Evolutionary conservation across 2,888 invertebrate species (phyloP), one percentile per base, ranked within the genome.

Genomic region (Thyatira batis): DNA sequence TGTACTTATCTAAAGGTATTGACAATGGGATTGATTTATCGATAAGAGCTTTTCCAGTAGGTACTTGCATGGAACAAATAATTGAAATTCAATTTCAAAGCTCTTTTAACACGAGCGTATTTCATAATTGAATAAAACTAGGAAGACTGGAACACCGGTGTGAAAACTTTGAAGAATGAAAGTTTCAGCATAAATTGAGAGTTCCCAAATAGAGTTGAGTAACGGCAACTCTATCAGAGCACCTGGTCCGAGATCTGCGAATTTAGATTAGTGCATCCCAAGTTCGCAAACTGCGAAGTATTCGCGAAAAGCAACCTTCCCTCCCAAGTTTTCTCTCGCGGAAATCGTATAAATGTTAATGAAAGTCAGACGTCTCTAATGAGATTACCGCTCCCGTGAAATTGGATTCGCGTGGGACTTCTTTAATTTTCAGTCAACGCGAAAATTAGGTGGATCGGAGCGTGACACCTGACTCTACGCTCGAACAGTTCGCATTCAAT

Each of bases 301-400:
- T 52, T 48, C 52, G 39, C 17, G 39, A n/a, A 53, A 55, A 69
- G 71, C 69, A 70, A 69, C 73, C 67, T 71, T 75, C 78, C 73
- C 68, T 66, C 72, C 72, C 75, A 87, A 87, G 82, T 87, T 87
- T 82, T 73, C 79, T 76, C 74, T 71, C 69, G 71, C 75, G 77
- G 84, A 88, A 84, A 86, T 87, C 86, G 81, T 85, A 89, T 89
- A 89, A 90, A 91, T 88, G 86, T 85, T 91, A 90, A 90, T 90
- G 89, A 90, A 91, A 84, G 83, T 82, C 85, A 89, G 88, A 81
- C 84, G 82, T 80, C 80, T 77, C 85, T 90, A 91, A 90, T 88
- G 84, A 89, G 88, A 89, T 92, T 92, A 90, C 84, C 79, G 83
- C 77, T 84, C 78, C 84, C 82, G 85, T 86, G 84, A 87, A 89